Percentiles rank a stretch among this genome's conserved stretches.
phyloP scores from a whole-genome alignment of 2,797 vertebrate genomes.

The Oophaga sylvatica region DNA sequence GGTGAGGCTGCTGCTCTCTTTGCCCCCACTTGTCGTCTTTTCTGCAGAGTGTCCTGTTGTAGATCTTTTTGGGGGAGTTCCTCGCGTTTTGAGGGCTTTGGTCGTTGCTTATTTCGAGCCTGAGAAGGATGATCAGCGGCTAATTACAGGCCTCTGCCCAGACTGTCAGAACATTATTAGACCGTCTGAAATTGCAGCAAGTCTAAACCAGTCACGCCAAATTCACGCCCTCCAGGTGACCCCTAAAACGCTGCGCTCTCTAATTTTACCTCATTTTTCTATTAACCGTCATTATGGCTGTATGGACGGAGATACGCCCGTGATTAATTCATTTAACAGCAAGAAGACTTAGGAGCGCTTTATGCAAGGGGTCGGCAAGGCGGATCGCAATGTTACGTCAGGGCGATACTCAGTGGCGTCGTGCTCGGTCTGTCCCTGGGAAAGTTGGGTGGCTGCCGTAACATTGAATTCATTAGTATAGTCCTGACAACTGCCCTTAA shows the following conservation, averaged over 20 bases:
- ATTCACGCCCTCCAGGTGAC: neutral
- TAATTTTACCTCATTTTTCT: neutral
- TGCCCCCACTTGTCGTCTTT: neutral
- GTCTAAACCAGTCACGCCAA: neutral
- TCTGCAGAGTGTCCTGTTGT: neutral
- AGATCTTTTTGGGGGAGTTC: neutral
- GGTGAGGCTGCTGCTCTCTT: neutral
- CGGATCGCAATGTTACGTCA: too few relatives aligned
- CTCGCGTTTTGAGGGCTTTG: neutral
- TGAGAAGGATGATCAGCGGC: neutral
- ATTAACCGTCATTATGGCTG: neutral
- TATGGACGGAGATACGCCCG: neutral
- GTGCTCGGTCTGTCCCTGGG: neutral
- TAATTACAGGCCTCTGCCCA: neutral
- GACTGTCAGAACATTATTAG: slow-evolving; percentile 5
- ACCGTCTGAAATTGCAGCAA: neutral
- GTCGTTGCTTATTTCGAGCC: neutral
- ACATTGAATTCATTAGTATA: too few relatives aligned
- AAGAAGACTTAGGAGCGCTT: neutral
- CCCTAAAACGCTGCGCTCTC: neutral
- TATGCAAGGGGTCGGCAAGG: neutral
- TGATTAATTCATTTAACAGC: neutral
- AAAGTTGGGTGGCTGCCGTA: neutral
- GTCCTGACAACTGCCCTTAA: too few relatives aligned
- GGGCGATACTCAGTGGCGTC: too few relatives aligned